These are phyloP conservation scores for Pseudomyrmex sp. DNA, from an alignment of 1,140 invertebrate genomes.

Conservation along the genomic window DNA sequence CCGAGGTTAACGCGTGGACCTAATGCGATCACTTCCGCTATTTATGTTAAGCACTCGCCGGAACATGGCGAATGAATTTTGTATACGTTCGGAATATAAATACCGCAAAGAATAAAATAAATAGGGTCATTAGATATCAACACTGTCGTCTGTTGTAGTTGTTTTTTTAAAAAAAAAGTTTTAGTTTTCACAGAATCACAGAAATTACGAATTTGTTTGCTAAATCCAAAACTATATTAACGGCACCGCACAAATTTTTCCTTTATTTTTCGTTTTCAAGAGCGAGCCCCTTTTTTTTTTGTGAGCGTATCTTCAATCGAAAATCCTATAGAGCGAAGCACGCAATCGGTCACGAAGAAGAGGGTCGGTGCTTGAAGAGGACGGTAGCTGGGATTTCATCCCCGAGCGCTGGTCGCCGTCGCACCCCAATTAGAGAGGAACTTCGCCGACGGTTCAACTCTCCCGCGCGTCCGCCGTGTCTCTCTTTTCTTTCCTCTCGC, in stretches of 20 bases:
- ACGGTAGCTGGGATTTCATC: conserved; percentile 72
- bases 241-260: background rate
- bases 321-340: conserved; percentile 69
- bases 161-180: background rate
- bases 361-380: conserved; percentile 69
- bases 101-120: conserved; percentile 24
- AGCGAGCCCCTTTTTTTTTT: conserved; percentile 60
- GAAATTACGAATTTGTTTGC: background rate
- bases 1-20: conserved; percentile 67
- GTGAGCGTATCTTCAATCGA: conserved; percentile 65
- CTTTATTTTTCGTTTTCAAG: conserved; percentile 37
- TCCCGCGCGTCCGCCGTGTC: background rate
- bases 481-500: conserved; percentile 35
- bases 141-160: background rate
- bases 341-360: conserved; percentile 76
- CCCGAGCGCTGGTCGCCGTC: conserved; percentile 65
- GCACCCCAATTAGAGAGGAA: conserved; percentile 76
- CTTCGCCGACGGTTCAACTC: conserved; percentile 68
- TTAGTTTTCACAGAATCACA: background rate
- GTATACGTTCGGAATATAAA: conserved; percentile 29
- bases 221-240: conserved; percentile 13
- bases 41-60: conserved; percentile 71
- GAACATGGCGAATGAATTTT: conserved; percentile 62
- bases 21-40: conserved; percentile 74
- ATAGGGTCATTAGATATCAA: background rate